Evolutionary conservation across 2,113 vertebrate species (phyloP).

Genomic region (Anser cygnoides): DNA sequence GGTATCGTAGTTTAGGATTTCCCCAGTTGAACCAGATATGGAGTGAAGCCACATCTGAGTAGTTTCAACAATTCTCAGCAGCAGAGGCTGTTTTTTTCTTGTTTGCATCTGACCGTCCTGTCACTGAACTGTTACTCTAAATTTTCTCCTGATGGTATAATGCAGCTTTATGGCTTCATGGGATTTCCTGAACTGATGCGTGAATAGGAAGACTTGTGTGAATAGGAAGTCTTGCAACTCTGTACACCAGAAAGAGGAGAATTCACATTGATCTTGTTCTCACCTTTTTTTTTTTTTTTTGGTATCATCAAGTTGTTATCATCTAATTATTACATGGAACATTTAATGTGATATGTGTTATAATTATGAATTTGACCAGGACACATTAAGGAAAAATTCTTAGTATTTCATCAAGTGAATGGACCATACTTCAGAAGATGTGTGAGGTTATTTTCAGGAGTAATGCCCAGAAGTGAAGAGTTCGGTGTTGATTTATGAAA

Average conservation of each 20-base stretch:
- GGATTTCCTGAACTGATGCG: not conserved
- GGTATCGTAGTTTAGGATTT: not conserved
- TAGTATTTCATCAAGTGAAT: not conserved
- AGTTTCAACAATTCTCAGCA: not conserved
- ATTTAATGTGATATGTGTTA: conserved; percentile 31
- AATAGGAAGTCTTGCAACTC: not conserved
- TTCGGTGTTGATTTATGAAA: conserved; percentile 44
- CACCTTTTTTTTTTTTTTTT: not conserved
- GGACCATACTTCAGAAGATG: not conserved
- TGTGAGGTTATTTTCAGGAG: conserved; percentile 39
- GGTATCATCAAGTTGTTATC: not conserved
- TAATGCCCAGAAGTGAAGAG: conserved; percentile 18
- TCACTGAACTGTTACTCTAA: not conserved
- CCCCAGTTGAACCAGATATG: not conserved
- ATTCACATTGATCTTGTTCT: not conserved
- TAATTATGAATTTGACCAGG: conserved; percentile 22
- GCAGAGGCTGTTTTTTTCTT: not conserved
- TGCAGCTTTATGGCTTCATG: not conserved
- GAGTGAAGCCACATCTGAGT: not conserved
- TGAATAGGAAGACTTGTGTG: not conserved
- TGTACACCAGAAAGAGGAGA: not conserved
- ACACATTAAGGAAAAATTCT: conserved; percentile 41
- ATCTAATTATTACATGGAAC: conserved; percentile 32
- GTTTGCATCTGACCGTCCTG: not conserved
- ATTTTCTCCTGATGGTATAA: not conserved